Conservation (phyloP, 2,888 invertebrate genomes). For the Philaethria dido region DNA sequence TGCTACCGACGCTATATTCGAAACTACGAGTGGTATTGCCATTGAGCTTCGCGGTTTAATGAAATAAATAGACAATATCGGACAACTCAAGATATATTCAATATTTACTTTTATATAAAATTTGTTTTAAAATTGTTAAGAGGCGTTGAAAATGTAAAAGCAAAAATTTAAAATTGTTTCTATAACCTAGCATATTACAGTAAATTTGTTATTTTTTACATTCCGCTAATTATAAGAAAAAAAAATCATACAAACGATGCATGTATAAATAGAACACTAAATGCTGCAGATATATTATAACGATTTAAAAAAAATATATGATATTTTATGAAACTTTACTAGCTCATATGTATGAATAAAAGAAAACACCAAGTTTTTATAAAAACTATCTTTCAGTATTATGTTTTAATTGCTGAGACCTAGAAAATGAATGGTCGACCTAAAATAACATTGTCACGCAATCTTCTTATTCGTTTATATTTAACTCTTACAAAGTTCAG, state of each 20-base stretch:
- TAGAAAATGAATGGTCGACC: slow-evolving; percentile 29
- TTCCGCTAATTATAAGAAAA: too few relatives aligned
- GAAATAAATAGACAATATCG: slow-evolving; percentile 36
- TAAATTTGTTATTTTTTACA: not conserved
- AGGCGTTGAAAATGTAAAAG: not conserved
- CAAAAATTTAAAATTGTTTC: too few relatives aligned
- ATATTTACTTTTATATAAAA: not conserved
- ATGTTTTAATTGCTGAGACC: slow-evolving; percentile 31
- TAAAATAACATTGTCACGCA: slow-evolving; percentile 38
- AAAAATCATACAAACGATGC: too few relatives aligned
- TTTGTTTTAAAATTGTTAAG: not conserved
- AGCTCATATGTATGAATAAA: slow-evolving; percentile 20
- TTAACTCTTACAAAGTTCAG: slow-evolving; percentile 30
- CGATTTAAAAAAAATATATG: not conserved
- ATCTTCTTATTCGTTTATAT: slow-evolving; percentile 39
- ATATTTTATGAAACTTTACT: slow-evolving; percentile 1
- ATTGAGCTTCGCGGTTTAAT: slow-evolving; percentile 61
- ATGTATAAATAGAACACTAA: too few relatives aligned
- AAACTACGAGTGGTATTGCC: slow-evolving; percentile 59
- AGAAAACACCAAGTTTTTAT: slow-evolving; percentile 13
- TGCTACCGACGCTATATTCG: slow-evolving; percentile 64
- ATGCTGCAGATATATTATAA: too few relatives aligned
- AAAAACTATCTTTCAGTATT: slow-evolving; percentile 17
- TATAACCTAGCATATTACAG: not conserved
- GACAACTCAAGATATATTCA: slow-evolving; percentile 1